These are phyloP conservation scores for Pimpla rufipes DNA, from an alignment of 2,888 invertebrate species.

Conservation along the genomic window DNA sequence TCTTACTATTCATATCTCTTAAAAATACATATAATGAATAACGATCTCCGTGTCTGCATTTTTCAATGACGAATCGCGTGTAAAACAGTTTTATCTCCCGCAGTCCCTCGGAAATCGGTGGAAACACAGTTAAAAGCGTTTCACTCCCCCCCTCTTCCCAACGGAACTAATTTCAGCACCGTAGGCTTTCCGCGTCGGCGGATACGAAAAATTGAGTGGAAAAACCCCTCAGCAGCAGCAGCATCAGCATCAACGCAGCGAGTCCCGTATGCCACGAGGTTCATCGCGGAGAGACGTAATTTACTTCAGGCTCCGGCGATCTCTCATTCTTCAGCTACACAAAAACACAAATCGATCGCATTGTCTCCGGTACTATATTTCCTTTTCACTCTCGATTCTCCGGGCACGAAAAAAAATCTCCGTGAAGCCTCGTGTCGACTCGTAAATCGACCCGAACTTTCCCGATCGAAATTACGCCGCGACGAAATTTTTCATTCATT, in stretches of 20 bases:
- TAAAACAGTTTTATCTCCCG: conserved; percentile 3
- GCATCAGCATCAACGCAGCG: conserved; percentile 1
- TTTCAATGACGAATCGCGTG: no score
- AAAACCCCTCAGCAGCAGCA: conserved; percentile 23
- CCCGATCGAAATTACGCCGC: no score
- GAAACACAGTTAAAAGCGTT: conserved; percentile 16
- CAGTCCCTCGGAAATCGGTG: conserved; percentile 12
- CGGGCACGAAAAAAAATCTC: background rate
- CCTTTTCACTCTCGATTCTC: no score
- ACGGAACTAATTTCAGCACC: conserved; percentile 54
- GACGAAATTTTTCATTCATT: no score
- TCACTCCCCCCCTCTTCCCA: background rate
- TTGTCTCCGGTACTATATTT: no score
- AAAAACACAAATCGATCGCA: conserved; percentile 48
- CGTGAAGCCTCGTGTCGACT: no score
- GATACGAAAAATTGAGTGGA: conserved; percentile 38
- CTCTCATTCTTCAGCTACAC: background rate
- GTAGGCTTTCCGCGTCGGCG: conserved; percentile 49
- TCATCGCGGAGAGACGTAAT: conserved; percentile 41
- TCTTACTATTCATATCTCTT: no score
- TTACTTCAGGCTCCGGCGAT: conserved; percentile 9
- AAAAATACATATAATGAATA: no score
- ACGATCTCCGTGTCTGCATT: no score
- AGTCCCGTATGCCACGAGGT: background rate
- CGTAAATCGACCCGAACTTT: no score